Base-by-base conservation (phyloP, 2,113 vertebrate genomes). In the Sylvietta virens region DNA sequence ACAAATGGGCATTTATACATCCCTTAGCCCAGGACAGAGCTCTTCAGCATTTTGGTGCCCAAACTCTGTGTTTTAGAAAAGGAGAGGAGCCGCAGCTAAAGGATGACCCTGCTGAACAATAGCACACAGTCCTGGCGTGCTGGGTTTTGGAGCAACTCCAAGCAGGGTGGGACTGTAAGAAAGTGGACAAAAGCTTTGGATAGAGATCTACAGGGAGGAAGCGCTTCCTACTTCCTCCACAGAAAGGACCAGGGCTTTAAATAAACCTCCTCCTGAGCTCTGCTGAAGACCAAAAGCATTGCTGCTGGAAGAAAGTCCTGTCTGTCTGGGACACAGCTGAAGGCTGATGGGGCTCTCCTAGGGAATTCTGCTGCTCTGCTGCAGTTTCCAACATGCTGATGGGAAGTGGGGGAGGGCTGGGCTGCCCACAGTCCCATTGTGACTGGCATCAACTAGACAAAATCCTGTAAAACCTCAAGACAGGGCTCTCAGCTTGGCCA, bases 181-280 rank as follows among this genome's bases (percentile, higher is more conserved):
- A 93, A 95, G 78, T 3, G 15, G 57, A 97, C 94, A 97, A 95
- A 95, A 90, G 90, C 65, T 97, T 80, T 71, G 95, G 86, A 94
- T 44, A 95, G 78, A 85, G 91, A 90, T 95, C 88, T 93, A 44
- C 35, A 0, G 65, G 61, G 88, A 97, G 95, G 95, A 97, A 97
- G 91, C 6, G 3, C 78, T 95, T 96, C 95, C 95, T 93, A 91
- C 85, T 96, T 97, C 95, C 92, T 83, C 57, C 90, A 71, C 37
- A 77, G 70, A 87, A 89, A 95, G 80, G 54, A 94, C 4, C 4
- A 84, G 31, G 31, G 54, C 91, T 96, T 95, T 96, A 96, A 96
- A 97, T 96, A 97, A 92, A 89, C 50, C 26, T 93, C 9, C 71
- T 90, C 57, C 70, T 5, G 1, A 81, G 69, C 39, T 23, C 77